These are phyloP conservation scores for Xiphophorus birchmanni DNA, from an alignment of 2,797 vertebrate species.

Conservation along the genomic window DNA sequence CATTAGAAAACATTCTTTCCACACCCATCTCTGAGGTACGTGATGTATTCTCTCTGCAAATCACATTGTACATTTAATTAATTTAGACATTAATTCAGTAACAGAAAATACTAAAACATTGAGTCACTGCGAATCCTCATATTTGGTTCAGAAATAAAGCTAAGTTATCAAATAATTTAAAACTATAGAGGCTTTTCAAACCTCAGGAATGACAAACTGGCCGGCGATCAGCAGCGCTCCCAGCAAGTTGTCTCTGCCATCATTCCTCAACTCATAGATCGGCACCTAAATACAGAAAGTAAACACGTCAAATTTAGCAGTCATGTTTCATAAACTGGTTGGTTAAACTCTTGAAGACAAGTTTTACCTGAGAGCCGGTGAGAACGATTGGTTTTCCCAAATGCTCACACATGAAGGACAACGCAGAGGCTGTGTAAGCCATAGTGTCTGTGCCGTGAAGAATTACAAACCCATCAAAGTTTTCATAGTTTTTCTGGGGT, in stretches of 20 bases:
- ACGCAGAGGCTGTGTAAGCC: conserved; percentile 93
- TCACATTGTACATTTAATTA: rapidly evolving
- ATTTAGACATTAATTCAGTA: not conserved
- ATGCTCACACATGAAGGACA: conserved; percentile 96
- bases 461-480: conserved; percentile 91
- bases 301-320: not conserved
- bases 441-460: conserved; percentile 96
- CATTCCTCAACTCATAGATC: conserved; percentile 92
- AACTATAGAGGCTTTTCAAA: conserved; percentile 55
- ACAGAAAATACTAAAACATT: not conserved
- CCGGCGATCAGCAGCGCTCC: conserved; percentile 93
- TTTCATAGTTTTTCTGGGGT: conserved; percentile 86
- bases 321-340: not conserved
- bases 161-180: not conserved
- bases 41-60: not conserved
- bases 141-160: not conserved
- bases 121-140: not conserved
- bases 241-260: conserved; percentile 93
- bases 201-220: conserved; percentile 94
- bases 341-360: not conserved
- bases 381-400: conserved; percentile 90
- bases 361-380: conserved; percentile 92
- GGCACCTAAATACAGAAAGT: conserved; percentile 82
- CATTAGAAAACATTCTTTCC: conserved; percentile 38
- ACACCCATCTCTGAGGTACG: not conserved